Conservation (phyloP, 2,888 invertebrate species). For the Xestia sexstrigata region DNA sequence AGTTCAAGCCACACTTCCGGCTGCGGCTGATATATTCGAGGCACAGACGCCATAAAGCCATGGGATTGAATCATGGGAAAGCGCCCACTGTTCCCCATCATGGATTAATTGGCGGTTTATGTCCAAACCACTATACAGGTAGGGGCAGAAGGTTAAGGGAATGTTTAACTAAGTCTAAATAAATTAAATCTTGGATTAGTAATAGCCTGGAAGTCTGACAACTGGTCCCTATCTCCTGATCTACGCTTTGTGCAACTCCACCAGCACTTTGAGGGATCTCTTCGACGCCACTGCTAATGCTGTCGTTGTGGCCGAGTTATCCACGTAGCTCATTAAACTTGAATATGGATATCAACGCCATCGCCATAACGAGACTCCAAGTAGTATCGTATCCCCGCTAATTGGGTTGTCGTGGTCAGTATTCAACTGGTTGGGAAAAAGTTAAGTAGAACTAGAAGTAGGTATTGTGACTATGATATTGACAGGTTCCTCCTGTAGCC, state of each 20-base stretch:
- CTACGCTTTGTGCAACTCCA: background rate
- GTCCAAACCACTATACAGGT: conserved; percentile 45
- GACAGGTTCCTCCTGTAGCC: background rate
- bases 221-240: background rate
- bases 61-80: conserved; percentile 69
- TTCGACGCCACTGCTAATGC: background rate
- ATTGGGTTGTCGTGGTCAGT: background rate
- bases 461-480: background rate
- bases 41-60: conserved; percentile 52
- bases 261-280: background rate
- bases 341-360: background rate
- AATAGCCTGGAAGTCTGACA: background rate
- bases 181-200: background rate
- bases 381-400: too few species aligned
- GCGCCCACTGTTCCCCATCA: conserved; percentile 72
- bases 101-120: conserved; percentile 76
- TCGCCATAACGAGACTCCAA: background rate
- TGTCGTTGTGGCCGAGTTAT: background rate
- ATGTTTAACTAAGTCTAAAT: background rate
- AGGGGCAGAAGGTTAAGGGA: conserved; percentile 21
- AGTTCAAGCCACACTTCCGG: conserved; percentile 61
- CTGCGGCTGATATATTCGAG: conserved; percentile 64
- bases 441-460: background rate
- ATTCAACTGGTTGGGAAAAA: background rate
- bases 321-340: background rate